Conservation (phyloP, 2,888 invertebrate genomes). For the Leptinotarsa juncta region DNA sequence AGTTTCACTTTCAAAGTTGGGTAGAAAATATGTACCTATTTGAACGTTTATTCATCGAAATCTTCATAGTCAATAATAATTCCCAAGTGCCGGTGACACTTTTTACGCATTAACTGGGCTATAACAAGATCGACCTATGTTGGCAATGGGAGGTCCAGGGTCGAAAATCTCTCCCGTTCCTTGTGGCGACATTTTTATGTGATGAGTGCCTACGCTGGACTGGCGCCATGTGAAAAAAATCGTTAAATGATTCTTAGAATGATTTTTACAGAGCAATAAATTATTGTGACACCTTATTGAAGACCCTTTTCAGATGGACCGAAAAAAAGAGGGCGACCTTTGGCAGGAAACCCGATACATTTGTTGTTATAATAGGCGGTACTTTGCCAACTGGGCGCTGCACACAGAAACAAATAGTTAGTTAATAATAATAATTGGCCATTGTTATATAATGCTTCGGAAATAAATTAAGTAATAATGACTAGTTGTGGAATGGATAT, state of each 20-base stretch:
- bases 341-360: constrained; percentile 5
- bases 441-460: no score
- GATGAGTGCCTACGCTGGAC: constrained; percentile 22
- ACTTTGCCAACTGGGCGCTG: neutral
- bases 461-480: no score
- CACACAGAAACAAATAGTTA: neutral
- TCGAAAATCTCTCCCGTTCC: constrained; percentile 45
- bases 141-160: constrained; percentile 54
- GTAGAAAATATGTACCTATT: no score
- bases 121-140: constrained; percentile 10
- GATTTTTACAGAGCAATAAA: constrained; percentile 18
- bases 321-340: constrained; percentile 12
- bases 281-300: constrained; percentile 20
- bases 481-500: no score
- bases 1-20: no score
- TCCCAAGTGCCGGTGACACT: no score
- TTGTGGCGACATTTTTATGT: constrained; percentile 36
- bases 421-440: no score
- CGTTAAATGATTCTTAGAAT: constrained; percentile 19
- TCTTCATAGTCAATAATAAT: no score
- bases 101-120: neutral
- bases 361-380: constrained; percentile 2
- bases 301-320: constrained; percentile 9
- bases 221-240: constrained; percentile 22
- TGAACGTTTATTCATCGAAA: no score